Evolutionary conservation across 64 coral and sea anemone species (phyloP).

Genomic region (Montipora efflorescens): DNA sequence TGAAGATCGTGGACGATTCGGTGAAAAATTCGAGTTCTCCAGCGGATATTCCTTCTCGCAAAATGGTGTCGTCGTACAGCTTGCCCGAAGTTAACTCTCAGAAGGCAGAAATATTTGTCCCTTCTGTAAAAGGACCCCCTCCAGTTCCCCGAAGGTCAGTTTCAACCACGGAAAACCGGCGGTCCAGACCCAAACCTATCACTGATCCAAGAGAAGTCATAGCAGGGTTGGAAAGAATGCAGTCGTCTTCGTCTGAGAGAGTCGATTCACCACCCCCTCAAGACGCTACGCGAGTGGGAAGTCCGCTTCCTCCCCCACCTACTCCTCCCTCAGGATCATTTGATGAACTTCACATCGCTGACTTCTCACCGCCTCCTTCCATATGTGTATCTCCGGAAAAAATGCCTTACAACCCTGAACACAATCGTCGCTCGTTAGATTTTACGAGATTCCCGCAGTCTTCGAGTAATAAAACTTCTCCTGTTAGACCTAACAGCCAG

Average conservation of each 20-base stretch:
- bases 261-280: slow-evolving; percentile 18
- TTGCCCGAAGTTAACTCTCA: slow-evolving; percentile 43
- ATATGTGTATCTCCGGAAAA: slow-evolving; percentile 44
- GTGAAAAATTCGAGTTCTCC: slow-evolving; percentile 4
- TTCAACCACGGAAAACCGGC: neutral
- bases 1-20: slow-evolving; percentile 1
- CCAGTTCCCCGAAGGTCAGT: slow-evolving; percentile 34
- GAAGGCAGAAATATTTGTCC: slow-evolving; percentile 59
- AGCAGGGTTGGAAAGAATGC: slow-evolving; percentile 45
- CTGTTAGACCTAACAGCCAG: neutral
- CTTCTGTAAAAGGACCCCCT: slow-evolving; percentile 12
- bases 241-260: neutral
- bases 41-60: neutral
- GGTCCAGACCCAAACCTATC: slow-evolving; percentile 67
- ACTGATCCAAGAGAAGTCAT: slow-evolving; percentile 11
- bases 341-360: slow-evolving; percentile 50
- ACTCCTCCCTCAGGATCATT: slow-evolving; percentile 40
- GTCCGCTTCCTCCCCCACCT: slow-evolving; percentile 61
- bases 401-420: neutral
- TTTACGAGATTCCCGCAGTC: neutral
- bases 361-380: slow-evolving; percentile 63
- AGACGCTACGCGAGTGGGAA: neutral
- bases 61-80: slow-evolving; percentile 34
- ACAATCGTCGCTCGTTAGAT: neutral
- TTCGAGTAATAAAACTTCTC: neutral